Evolutionary conservation across 1,140 invertebrate genomes (phyloP).

Genomic region (Bombus affinis): DNA sequence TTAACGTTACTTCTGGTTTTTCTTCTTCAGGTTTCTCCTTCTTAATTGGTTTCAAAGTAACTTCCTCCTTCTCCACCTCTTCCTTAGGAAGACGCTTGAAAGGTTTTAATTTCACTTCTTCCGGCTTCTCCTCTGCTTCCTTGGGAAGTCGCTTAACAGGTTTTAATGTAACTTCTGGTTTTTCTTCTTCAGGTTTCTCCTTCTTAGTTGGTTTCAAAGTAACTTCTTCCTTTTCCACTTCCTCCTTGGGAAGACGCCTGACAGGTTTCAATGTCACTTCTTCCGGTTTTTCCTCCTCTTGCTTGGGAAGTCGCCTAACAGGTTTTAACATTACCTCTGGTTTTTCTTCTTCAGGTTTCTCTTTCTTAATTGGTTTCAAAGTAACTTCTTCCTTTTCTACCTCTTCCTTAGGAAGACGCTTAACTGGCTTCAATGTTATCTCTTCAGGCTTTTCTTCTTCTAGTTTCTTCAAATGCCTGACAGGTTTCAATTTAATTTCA

Average conservation of each 20-base stretch:
- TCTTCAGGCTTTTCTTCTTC: slow-evolving; percentile 12
- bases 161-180: background rate
- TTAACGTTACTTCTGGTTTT: background rate
- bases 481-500: slow-evolving; percentile 57
- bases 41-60: no score
- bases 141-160: no score
- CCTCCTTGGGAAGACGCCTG: background rate
- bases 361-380: slow-evolving; percentile 57
- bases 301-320: slow-evolving; percentile 72
- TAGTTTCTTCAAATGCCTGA: background rate
- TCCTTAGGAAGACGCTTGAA: no score
- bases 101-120: background rate
- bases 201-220: slow-evolving; percentile 14
- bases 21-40: no score
- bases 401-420: background rate
- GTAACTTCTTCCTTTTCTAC: slow-evolving; percentile 66
- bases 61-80: no score
- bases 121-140: no score
- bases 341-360: slow-evolving; percentile 37
- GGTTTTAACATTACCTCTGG: slow-evolving; percentile 69
- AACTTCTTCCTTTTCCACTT: slow-evolving; percentile 60
- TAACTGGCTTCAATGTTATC: slow-evolving; percentile 68
- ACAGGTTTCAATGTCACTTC: slow-evolving; percentile 58
- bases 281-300: background rate
- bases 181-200: slow-evolving; percentile 39